A percentile compares a stretch with the other conserved stretches of the same genome.
phyloP scores from a whole-genome alignment of 2,113 vertebrate genomes.

The Mobula hypostoma region DNA sequence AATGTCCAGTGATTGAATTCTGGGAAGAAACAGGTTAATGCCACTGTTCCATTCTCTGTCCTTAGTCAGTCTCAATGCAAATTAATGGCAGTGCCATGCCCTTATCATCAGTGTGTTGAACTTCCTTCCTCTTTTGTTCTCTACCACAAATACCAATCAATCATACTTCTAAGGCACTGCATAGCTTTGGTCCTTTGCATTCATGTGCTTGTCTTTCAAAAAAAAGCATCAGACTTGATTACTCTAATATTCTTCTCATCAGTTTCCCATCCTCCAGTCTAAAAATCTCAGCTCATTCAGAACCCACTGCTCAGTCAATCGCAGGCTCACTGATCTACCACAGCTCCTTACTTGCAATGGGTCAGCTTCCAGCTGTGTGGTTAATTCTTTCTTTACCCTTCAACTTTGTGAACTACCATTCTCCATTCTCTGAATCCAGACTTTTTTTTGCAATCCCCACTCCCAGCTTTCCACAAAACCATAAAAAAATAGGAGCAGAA shows the following conservation, averaged over 20 bases:
- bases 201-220: neutral
- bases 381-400: neutral
- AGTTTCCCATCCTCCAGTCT: neutral
- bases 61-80: neutral
- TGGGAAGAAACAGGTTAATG: neutral
- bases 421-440: neutral
- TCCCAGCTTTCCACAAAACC: neutral
- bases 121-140: neutral
- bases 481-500: no score
- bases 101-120: neutral
- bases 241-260: neutral
- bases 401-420: neutral
- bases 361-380: neutral
- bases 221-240: neutral
- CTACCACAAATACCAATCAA: neutral
- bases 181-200: neutral
- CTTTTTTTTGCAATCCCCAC: neutral
- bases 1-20: neutral
- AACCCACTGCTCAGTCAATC: neutral
- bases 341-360: neutral
- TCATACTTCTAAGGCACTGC: neutral
- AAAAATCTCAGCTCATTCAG: neutral
- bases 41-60: neutral
- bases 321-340: neutral
- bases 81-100: neutral